Percentiles rank a stretch among this genome's conserved stretches.
phyloP scores from a whole-genome alignment of 37 sponge, comb jelly and placozoan genomes.

The Eunapius fragilis region DNA sequence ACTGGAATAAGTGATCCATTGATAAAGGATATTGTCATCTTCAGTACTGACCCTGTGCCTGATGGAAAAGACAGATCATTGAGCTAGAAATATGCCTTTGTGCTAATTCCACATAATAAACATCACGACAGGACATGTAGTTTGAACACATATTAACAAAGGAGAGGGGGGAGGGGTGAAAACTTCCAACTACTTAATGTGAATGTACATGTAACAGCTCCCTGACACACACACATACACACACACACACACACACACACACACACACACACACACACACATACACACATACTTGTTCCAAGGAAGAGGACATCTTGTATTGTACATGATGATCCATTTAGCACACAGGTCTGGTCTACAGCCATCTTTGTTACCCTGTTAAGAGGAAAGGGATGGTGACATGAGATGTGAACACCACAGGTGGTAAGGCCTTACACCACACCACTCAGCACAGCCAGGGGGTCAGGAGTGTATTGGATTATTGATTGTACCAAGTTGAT shows the following conservation, averaged over 20 bases:
- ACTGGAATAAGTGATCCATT: neutral
- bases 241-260: slow-evolving; percentile 6
- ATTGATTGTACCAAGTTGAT: neutral
- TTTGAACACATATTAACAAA: too few species aligned
- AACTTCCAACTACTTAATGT: too few species aligned
- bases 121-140: too few species aligned
- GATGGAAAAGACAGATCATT: neutral
- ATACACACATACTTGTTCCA: neutral
- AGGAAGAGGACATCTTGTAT: neutral
- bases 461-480: neutral
- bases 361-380: neutral
- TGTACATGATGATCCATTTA: slow-evolving; percentile 6
- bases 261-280: neutral
- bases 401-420: too few species aligned
- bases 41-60: neutral
- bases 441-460: neutral
- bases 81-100: too few species aligned
- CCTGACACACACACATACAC: neutral
- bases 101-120: too few species aligned
- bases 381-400: neutral
- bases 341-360: neutral
- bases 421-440: neutral
- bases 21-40: neutral
- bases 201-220: too few species aligned
- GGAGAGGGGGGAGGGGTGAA: neutral